A percentile compares a stretch with the other conserved stretches of the same genome.
These are phyloP conservation scores for Engraulis encrasicolus DNA, from an alignment of 2,113 vertebrate species.

Conservation along the genomic window DNA sequence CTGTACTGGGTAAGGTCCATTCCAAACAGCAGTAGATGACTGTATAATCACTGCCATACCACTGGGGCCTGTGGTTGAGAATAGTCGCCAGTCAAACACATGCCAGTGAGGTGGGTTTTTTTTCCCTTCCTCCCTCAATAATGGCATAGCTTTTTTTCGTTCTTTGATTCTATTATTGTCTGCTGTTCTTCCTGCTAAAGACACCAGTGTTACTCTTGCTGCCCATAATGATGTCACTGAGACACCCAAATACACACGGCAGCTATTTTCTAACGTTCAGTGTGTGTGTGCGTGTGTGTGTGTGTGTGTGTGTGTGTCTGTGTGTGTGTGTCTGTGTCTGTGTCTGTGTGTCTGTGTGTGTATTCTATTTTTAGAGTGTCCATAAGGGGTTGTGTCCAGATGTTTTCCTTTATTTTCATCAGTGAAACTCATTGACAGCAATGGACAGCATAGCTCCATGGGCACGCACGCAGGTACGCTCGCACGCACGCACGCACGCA, in stretches of 20 bases:
- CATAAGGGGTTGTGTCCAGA: slow-evolving; percentile 68
- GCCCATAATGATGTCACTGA: slow-evolving; percentile 67
- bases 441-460: slow-evolving; percentile 49
- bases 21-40: slow-evolving; percentile 24
- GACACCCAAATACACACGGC: slow-evolving; percentile 9
- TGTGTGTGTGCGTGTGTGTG: slow-evolving; percentile 33
- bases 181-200: slow-evolving; percentile 66
- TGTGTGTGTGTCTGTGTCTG: slow-evolving; percentile 43
- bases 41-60: slow-evolving; percentile 17
- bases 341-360: slow-evolving; percentile 13
- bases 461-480: slow-evolving; percentile 45
- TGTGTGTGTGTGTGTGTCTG: slow-evolving; percentile 42
- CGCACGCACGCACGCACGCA: slow-evolving; percentile 41
- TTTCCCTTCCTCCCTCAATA: slow-evolving; percentile 31
- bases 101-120: slow-evolving; percentile 29
- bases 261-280: slow-evolving; percentile 22
- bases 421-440: slow-evolving; percentile 63
- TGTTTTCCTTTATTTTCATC: slow-evolving; percentile 75
- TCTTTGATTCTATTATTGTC: slow-evolving; percentile 70
- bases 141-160: slow-evolving; percentile 47
- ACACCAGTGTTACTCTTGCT: slow-evolving; percentile 51
- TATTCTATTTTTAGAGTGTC: slow-evolving; percentile 69
- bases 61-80: background rate
- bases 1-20: background rate
- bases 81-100: slow-evolving; percentile 29